Conservation (phyloP, 2,888 invertebrate species). For the Eumerus sabulonum region DNA sequence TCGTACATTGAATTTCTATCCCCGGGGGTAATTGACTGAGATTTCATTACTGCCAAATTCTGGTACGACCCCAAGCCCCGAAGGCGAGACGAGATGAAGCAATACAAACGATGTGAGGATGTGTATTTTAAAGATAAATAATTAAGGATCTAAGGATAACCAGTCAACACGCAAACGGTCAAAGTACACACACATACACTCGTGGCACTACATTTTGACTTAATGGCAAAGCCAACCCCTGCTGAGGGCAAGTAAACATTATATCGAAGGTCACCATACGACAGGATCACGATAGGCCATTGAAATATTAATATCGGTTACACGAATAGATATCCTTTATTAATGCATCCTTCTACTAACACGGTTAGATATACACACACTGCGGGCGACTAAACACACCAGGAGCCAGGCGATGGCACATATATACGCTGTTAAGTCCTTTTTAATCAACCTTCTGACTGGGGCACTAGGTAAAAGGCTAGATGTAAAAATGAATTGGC, state of each 20-base stretch:
- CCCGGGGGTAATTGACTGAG: slow-evolving; percentile 65
- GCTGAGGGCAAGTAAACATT: slow-evolving; percentile 33
- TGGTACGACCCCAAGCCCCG: no score
- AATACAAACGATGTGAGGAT: background rate
- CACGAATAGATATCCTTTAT: slow-evolving; percentile 27
- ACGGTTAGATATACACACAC: slow-evolving; percentile 1
- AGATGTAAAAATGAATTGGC: slow-evolving; percentile 57
- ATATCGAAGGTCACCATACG: background rate
- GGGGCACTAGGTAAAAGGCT: slow-evolving; percentile 18
- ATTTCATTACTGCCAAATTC: slow-evolving; percentile 31
- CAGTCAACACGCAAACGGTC: slow-evolving; percentile 60
- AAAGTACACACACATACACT: no score
- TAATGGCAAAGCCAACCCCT: no score
- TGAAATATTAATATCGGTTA: slow-evolving; percentile 49
- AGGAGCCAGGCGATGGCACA: background rate
- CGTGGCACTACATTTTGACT: no score
- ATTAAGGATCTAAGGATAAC: slow-evolving; percentile 55
- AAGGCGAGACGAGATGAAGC: no score
- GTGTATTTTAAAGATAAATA: slow-evolving; percentile 60
- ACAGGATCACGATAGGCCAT: slow-evolving; percentile 16
- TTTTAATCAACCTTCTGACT: slow-evolving; percentile 63
- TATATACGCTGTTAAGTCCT: slow-evolving; percentile 5
- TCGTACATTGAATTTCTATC: slow-evolving; percentile 60
- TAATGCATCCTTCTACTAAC: slow-evolving; percentile 40
- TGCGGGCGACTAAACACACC: background rate